Evolutionary conservation across 2,888 invertebrate species (phyloP).

Genomic region (Tanytarsus gracilentus): DNA sequence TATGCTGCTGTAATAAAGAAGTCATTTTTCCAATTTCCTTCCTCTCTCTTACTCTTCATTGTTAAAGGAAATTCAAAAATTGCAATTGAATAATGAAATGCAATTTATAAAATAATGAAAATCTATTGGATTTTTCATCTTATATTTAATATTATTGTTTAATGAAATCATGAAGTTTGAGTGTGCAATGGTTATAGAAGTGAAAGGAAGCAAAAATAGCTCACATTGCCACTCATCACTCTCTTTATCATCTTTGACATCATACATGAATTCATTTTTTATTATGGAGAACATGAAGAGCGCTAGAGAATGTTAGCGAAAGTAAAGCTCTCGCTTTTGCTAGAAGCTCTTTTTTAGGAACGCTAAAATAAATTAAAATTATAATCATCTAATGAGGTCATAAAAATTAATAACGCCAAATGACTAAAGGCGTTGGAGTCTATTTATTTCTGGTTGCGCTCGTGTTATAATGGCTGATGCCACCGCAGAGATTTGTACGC

Average conservation of each 20-base stretch:
- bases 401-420: constrained; percentile 17
- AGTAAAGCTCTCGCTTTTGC: too few species aligned
- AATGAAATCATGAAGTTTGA: background rate
- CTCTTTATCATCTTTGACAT: too few species aligned
- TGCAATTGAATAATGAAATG: constrained; percentile 28
- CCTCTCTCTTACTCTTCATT: background rate
- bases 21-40: constrained; percentile 26
- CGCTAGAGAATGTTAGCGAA: too few species aligned
- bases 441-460: background rate
- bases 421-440: background rate
- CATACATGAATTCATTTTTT: too few species aligned
- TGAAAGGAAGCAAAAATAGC: background rate
- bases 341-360: background rate
- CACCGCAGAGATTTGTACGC: background rate
- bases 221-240: too few species aligned
- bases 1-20: constrained; percentile 8
- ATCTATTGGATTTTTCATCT: constrained; percentile 7
- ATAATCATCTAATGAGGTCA: constrained; percentile 16
- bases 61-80: background rate
- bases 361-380: constrained; percentile 21
- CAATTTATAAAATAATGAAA: constrained; percentile 26
- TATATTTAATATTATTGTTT: background rate
- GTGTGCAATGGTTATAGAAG: background rate
- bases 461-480: constrained; percentile 4
- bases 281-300: too few species aligned